Evolutionary conservation across 2,797 vertebrate species (phyloP).

Genomic region (Rhynchonycteris naso): DNA sequence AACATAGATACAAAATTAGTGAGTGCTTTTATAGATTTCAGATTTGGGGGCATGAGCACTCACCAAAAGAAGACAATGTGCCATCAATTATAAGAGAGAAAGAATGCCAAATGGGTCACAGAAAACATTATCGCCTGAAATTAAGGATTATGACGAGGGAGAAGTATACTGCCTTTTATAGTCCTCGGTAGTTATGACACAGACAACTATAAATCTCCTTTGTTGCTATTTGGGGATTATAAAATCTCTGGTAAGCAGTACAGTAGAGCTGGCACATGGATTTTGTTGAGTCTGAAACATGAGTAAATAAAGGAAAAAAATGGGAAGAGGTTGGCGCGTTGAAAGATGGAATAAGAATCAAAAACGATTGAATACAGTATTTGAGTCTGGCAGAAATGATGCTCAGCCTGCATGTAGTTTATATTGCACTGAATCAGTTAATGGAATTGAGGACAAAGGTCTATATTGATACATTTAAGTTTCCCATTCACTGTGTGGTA

Average conservation of each 20-base stretch:
- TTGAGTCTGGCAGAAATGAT: slow-evolving; percentile 63
- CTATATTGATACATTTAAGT: slow-evolving; percentile 65
- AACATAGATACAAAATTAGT: not conserved
- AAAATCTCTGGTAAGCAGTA: slow-evolving; percentile 56
- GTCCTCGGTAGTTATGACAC: not conserved
- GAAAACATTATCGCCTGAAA: slow-evolving; percentile 4
- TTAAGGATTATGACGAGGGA: slow-evolving; percentile 23
- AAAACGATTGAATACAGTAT: slow-evolving; percentile 51
- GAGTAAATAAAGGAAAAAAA: slow-evolving; percentile 40
- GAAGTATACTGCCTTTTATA: slow-evolving; percentile 38
- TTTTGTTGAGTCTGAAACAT: slow-evolving; percentile 20
- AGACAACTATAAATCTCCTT: slow-evolving; percentile 51
- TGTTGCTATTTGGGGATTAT: slow-evolving; percentile 60
- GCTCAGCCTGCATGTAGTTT: slow-evolving; percentile 33
- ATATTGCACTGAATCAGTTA: slow-evolving; percentile 46
- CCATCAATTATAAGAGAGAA: not conserved
- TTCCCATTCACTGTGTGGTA: slow-evolving; percentile 12
- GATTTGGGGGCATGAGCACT: not conserved
- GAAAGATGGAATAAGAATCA: slow-evolving; percentile 24
- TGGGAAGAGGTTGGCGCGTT: not conserved
- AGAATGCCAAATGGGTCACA: slow-evolving; percentile 27
- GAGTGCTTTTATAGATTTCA: not conserved
- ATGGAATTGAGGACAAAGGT: slow-evolving; percentile 68
- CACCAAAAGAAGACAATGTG: not conserved
- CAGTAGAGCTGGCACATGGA: not conserved